Evolutionary conservation across 2,113 vertebrate genomes (phyloP), one percentile per base, ranked within the genome.

Genomic region (Geococcyx californianus): DNA sequence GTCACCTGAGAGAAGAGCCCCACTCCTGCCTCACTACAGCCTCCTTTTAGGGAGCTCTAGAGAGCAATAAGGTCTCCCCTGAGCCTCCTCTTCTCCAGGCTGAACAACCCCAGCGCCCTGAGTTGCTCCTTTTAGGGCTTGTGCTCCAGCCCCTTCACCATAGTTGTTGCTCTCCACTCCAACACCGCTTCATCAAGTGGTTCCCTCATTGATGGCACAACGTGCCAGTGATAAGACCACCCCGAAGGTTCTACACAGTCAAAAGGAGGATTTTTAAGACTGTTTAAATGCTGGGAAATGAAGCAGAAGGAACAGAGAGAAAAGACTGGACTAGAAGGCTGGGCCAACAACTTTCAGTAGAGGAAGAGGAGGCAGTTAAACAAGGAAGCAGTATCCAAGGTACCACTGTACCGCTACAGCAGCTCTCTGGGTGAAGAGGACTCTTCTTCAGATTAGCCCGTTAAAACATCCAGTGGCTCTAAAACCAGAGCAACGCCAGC

Each of bases 301-400:
- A 45, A 69, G 51, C 26, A 60, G 20, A 69, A 59, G 31, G 26
- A 47, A 31, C 25, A 33, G 33, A 33, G 36, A 69, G 83, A 40
- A 59, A 24, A 86, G 17, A 45, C 1, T 51, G 36, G 62, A 44
- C 20, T 16, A 6, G 45, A 51, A 68, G 42, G 20, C 54, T 31
- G 62, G 34, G 72, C 44, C 34, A 42, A 25, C 16, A 18, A 40
- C 14, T 58, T 42, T 6, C 62, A 34, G 72, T 7, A 29, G 1
- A 29, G 16, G 40, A 45, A 38, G n/a, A 56, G 34, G 12, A 29
- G 20, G 44, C 15, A 4, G 44, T 44, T 26, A 20, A 36, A 51
- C 3, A 10, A 29, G 16, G 33, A 38, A 0, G 11, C 2, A 7
- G 34, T 3, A 12, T 24, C 29, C 2, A 1, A 40, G 49, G n/a